Evolutionary conservation across 2,113 vertebrate species (phyloP).

Genomic region (Platichthys stellatus): DNA sequence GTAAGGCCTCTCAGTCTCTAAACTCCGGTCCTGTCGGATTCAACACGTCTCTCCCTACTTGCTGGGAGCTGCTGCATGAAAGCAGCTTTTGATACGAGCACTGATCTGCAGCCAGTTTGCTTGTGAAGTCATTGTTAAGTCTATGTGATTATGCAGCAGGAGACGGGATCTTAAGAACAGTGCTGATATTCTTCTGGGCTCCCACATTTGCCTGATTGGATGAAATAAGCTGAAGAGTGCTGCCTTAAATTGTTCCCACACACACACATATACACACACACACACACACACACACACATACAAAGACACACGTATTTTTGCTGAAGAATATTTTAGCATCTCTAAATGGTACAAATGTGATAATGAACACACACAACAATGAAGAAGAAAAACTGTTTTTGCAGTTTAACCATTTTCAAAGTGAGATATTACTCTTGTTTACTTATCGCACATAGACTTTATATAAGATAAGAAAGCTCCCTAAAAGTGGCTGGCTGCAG

Average conservation of each 20-base stretch:
- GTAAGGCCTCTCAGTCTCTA: conserved; percentile 11
- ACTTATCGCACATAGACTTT: too few species aligned
- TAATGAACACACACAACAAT: not conserved
- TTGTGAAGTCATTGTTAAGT: conserved; percentile 39
- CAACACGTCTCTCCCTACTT: conserved; percentile 30
- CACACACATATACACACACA: conserved; percentile 8
- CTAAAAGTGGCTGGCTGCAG: too few species aligned
- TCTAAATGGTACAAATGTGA: conserved; percentile 12
- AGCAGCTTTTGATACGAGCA: conserved; percentile 6
- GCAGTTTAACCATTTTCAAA: too few species aligned
- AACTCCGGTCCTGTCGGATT: conserved; percentile 19
- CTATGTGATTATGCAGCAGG: conserved; percentile 26
- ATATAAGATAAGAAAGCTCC: too few species aligned
- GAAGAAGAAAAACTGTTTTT: not conserved
- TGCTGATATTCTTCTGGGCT: conserved; percentile 27
- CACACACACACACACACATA: not conserved
- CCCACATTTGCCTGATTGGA: conserved; percentile 32
- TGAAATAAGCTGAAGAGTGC: conserved; percentile 19
- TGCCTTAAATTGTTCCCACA: conserved; percentile 41
- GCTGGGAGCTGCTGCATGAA: conserved; percentile 22
- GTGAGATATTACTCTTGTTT: too few species aligned
- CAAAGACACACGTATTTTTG: conserved; percentile 9
- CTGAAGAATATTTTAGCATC: conserved; percentile 24
- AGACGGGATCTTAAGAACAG: conserved; percentile 1
- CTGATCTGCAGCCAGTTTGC: conserved; percentile 31